Evolutionary conservation across 2,888 invertebrate species (phyloP), one percentile per base, ranked within the genome.

Genomic region (Listrodromus nycthemerus): DNA sequence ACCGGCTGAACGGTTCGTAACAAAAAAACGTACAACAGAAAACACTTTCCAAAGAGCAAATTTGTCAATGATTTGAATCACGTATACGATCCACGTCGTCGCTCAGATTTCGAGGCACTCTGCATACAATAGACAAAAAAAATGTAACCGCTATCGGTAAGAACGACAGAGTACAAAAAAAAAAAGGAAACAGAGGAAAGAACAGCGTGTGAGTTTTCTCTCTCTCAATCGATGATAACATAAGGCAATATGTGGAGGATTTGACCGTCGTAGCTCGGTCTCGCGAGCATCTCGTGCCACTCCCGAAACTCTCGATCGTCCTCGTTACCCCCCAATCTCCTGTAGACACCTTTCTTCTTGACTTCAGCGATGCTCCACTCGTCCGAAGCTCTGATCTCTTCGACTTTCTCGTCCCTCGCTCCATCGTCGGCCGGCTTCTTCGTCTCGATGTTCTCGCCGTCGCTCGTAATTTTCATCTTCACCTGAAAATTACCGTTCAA

Each of bases 191-290:
- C 10, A 24, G 41, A 30, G 16, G 41, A 55, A 61, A 55, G n/a
- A 69, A 16, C 48, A 19, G 19, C 55, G 19, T 55, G 8, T 21
- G 21, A n/a, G 21, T 55, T 7, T 24, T 21, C 13, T 55, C 24
- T 21, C 73, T 52, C 67, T 90, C 93, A 98, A 96, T 98, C 98
- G 94, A 98, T 97, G 94, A 98, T 97, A 94, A 98, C 98, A 95
- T 99, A 99, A 94, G 99, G 99, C 96, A 99, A 95, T 95, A 99
- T 97, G 94, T 97, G 96, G 93, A 99, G 96, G 92, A 95, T 95
- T 93, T 97, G 96, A 92, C 96, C 97, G 92, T 97, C 96, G 90
- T 95, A 95, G 85, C 97, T 96, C 91, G 95, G 95, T 91, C 95
- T 94, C 89, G 96, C 96, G 87, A 97, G 95, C 92, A 97, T 96